Percentiles rank a stretch among this genome's conserved stretches.
These are phyloP conservation scores for Andrena haemorrhoa DNA, from an alignment of 2,888 invertebrate genomes.

Conservation along the genomic window DNA sequence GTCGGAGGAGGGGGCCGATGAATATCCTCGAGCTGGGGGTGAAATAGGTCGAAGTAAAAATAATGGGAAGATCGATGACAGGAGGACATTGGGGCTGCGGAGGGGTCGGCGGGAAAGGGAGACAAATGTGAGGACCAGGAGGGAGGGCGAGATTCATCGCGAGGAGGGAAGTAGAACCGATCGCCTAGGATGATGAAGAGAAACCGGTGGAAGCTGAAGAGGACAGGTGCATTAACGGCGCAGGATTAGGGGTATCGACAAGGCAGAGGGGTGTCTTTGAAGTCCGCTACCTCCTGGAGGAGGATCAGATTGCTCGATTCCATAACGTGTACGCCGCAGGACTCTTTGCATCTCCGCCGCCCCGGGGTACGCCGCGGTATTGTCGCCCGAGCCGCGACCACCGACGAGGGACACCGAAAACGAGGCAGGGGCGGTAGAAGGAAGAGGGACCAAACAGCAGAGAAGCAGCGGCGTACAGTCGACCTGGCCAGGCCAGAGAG, in stretches of 20 bases:
- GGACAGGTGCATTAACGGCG: background rate
- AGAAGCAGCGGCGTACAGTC: constrained; percentile 1
- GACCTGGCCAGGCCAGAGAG: background rate
- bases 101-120: background rate
- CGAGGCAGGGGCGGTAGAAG: background rate
- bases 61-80: constrained; percentile 51
- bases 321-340: background rate
- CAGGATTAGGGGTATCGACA: background rate
- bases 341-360: background rate
- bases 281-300: background rate
- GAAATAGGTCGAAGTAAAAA: constrained; percentile 57
- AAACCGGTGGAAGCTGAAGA: background rate
- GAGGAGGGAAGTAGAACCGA: constrained; percentile 22
- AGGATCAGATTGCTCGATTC: background rate
- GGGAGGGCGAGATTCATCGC: background rate
- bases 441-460: constrained; percentile 10
- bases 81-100: constrained; percentile 13
- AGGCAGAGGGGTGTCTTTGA: background rate
- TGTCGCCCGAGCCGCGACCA: background rate
- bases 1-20: constrained; percentile 42
- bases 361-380: background rate
- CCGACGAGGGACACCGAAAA: background rate
- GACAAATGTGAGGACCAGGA: constrained; percentile 5
- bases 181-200: constrained; percentile 19
- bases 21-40: constrained; percentile 35